Conservation (phyloP, 2,888 invertebrate genomes). For the Teinopalpus imperialis region DNA sequence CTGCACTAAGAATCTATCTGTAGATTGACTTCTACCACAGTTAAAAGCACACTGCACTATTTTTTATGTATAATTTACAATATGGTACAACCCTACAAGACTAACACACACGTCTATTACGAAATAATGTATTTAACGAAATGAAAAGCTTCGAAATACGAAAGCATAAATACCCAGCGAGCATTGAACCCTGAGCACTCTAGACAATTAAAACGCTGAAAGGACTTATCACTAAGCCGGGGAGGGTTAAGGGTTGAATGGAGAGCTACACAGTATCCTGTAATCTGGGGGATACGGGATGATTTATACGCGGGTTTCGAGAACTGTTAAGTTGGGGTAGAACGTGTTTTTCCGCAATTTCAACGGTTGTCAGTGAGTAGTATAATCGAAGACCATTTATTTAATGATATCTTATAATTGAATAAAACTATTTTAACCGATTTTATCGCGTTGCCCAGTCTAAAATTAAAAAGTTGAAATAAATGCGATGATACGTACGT, state of each 20-base stretch:
- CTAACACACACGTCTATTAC: not conserved
- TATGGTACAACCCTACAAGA: no score
- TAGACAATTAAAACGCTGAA: slow-evolving; percentile 23
- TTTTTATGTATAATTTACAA: no score
- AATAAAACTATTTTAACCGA: no score
- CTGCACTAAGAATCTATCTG: no score
- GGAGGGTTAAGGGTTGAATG: slow-evolving; percentile 9
- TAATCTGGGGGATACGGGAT: slow-evolving; percentile 37
- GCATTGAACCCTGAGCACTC: slow-evolving; percentile 13
- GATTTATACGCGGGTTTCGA: slow-evolving; percentile 32
- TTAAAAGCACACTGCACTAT: no score
- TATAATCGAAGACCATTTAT: no score
- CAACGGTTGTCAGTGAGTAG: no score
- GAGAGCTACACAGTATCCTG: slow-evolving; percentile 14
- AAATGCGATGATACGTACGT: no score
- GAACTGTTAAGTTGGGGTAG: slow-evolving; percentile 8
- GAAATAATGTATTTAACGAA: slow-evolving; percentile 7
- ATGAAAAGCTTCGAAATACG: slow-evolving; percentile 4
- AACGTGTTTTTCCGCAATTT: not conserved
- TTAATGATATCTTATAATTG: no score
- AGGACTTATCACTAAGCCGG: slow-evolving; percentile 20
- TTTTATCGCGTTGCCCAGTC: no score
- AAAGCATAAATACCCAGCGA: slow-evolving; percentile 8
- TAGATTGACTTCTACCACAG: no score
- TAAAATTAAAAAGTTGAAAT: no score